These are phyloP conservation scores for Oenanthe melanoleuca DNA, from an alignment of 2,113 vertebrate species.

Conservation along the genomic window DNA sequence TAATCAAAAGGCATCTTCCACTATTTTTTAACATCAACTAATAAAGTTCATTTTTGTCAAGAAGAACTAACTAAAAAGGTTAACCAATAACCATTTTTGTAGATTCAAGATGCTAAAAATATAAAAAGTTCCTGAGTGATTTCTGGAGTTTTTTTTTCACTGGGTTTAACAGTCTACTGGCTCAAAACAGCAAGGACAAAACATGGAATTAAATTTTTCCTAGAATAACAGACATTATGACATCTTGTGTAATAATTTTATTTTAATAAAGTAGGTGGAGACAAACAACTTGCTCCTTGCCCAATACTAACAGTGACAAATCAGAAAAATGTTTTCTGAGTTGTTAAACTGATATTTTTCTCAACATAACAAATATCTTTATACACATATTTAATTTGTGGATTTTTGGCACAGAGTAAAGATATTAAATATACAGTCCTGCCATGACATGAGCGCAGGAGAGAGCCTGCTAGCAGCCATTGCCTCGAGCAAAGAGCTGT, in stretches of 20 bases:
- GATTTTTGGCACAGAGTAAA: neutral
- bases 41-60: neutral
- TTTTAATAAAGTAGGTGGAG: neutral
- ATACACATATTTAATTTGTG: neutral
- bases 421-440: neutral
- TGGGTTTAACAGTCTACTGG: neutral
- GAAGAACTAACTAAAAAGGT: neutral
- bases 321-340: neutral
- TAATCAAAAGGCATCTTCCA: neutral
- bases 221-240: neutral
- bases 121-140: neutral
- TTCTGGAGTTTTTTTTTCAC: neutral
- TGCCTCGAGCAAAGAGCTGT: neutral
- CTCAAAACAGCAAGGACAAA: neutral
- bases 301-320: neutral
- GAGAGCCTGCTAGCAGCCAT: neutral
- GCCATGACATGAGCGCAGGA: neutral
- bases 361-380: neutral
- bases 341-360: neutral
- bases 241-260: neutral
- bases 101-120: neutral
- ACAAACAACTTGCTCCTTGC: neutral
- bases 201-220: fast-evolving
- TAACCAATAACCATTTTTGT: neutral
- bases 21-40: neutral